Percentiles rank a stretch among this genome's conserved stretches.
These are phyloP conservation scores for Falco berigora DNA, from an alignment of 2,797 vertebrate species.

Conservation along the genomic window DNA sequence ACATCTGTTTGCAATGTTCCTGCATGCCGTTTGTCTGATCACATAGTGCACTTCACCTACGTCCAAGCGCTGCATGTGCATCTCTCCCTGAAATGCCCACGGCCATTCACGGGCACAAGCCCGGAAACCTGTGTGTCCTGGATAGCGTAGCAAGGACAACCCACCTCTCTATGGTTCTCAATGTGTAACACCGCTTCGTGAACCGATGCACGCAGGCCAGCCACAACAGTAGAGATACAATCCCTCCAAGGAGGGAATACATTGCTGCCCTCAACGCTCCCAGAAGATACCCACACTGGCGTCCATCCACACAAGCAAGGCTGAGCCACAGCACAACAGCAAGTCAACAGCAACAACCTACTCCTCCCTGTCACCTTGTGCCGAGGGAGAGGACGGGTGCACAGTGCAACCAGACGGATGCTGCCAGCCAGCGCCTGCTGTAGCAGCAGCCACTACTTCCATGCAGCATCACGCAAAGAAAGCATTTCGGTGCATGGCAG, in stretches of 20 bases:
- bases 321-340: accelerated
- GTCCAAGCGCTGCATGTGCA: neutral
- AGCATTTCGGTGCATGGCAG: neutral
- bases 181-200: neutral
- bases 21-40: neutral
- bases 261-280: accelerated
- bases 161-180: neutral
- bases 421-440: neutral
- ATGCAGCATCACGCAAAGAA: accelerated
- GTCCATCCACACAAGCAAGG: neutral
- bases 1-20: conserved; percentile 11
- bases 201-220: neutral
- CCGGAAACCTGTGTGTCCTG: neutral
- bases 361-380: accelerated
- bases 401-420: accelerated
- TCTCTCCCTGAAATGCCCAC: neutral
- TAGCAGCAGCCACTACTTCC: neutral
- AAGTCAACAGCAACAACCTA: neutral
- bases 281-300: neutral
- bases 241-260: neutral
- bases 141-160: no score
- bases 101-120: neutral
- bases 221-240: neutral
- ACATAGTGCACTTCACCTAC: neutral
- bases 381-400: neutral